Conservation (phyloP, 2,888 invertebrate species). For the Nemapogon koenigi region DNA sequence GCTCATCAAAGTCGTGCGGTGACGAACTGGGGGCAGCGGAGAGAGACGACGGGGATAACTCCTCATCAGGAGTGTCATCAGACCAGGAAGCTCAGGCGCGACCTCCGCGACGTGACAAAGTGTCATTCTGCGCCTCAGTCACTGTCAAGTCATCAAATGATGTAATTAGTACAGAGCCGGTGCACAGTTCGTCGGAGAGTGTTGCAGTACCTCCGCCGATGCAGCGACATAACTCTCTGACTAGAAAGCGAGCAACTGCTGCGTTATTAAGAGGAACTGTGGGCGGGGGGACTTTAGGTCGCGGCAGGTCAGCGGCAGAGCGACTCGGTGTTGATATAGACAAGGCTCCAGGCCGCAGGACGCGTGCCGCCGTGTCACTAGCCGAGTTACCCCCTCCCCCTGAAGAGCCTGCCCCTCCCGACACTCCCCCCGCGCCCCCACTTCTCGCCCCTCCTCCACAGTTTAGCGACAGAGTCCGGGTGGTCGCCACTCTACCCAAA, state of each 20-base stretch:
- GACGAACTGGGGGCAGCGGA: conserved; percentile 71
- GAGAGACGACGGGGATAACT: conserved; percentile 84
- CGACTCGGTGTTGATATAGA: conserved; percentile 46
- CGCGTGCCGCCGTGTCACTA: conserved; percentile 75
- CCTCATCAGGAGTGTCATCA: conserved; percentile 86
- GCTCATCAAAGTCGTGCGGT: conserved; percentile 87
- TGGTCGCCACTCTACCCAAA: conserved; percentile 86
- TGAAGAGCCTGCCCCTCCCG: conserved; percentile 51
- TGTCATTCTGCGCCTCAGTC: conserved; percentile 57
- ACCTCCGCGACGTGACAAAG: conserved; percentile 41
- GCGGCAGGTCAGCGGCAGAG: conserved; percentile 44
- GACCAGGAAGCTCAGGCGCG: conserved; percentile 71
- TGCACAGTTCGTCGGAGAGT: conserved; percentile 55
- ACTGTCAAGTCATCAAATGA: conserved; percentile 58
- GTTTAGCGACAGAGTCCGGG: conserved; percentile 87
- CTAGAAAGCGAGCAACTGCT: conserved; percentile 66
- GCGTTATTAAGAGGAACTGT: conserved; percentile 56
- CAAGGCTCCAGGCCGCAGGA: conserved; percentile 49
- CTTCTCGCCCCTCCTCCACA: conserved; percentile 88
- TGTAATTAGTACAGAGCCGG: conserved; percentile 60
- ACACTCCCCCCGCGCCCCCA: conserved; percentile 35
- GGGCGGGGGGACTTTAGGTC: conserved; percentile 21
- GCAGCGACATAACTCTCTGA: conserved; percentile 69
- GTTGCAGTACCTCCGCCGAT: conserved; percentile 46
- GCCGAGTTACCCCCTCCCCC: conserved; percentile 83